Evolutionary conservation across 1,140 invertebrate species (phyloP), one percentile per base, ranked within the genome.

Genomic region (Leucophenga varia): DNA sequence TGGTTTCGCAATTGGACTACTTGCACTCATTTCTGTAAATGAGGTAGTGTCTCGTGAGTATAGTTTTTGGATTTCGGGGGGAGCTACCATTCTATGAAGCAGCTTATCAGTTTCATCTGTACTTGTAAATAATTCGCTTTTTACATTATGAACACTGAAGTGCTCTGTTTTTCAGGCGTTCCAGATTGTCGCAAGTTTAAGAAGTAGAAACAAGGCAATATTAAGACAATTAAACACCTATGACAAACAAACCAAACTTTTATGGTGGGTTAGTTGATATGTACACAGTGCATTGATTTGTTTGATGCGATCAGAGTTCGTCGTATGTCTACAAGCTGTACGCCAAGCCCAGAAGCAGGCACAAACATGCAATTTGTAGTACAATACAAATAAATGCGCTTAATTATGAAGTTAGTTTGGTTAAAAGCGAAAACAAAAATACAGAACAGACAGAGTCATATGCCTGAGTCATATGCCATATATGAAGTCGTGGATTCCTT

Each of bases 401-500:
- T 43, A 55, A 47, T 52, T 58, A 49, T 51, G 16, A 48, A 35
- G 19, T 42, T 46, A 28, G 30, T 34, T 49, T 47, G 17, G n/a
- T n/a, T n/a, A n/a, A n/a, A n/a, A n/a, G n/a, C n/a, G n/a, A n/a
- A n/a, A n/a, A n/a, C n/a, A n/a, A n/a, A n/a, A n/a, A n/a, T n/a
- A n/a, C n/a, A n/a, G n/a, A n/a, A n/a, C n/a, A n/a, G n/a, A n/a
- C n/a, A n/a, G n/a, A n/a, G n/a, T n/a, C n/a, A n/a, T n/a, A n/a
- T n/a, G n/a, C n/a, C n/a, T n/a, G n/a, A n/a, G n/a, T n/a, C n/a
- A n/a, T n/a, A 69, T 72, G 69, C 57, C 61, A n/a, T n/a, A 72
- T 69, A 72, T 68, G 69, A 72, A 49, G 64, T 72, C 69, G 64
- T 72, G 69, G 64, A 67, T 59, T n/a, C n/a, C n/a, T n/a, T n/a